phyloP scores from a whole-genome alignment of 2,888 invertebrate species.

The Drosophila longiperda region DNA sequence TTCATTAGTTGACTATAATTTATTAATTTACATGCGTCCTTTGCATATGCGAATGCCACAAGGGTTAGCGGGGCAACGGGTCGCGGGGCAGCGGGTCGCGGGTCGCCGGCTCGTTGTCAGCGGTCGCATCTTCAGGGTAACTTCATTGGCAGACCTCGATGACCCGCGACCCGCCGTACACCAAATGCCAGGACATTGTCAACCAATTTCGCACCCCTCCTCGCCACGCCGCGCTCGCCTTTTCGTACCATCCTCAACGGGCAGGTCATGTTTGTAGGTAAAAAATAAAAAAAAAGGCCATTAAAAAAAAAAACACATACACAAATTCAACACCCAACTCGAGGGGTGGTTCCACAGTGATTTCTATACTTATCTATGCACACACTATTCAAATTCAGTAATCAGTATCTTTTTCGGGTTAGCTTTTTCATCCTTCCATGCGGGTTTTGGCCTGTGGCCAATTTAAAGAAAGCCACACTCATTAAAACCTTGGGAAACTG shows the following conservation, averaged over 20 bases:
- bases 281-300: slow-evolving; percentile 4
- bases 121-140: slow-evolving; percentile 76
- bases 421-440: slow-evolving; percentile 11
- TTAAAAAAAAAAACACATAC: neutral
- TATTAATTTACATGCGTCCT: slow-evolving; percentile 80
- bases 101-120: slow-evolving; percentile 40
- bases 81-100: slow-evolving; percentile 12
- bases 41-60: slow-evolving; percentile 70
- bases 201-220: slow-evolving; percentile 56
- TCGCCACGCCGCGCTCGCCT: slow-evolving; percentile 1
- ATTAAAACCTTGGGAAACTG: slow-evolving; percentile 23
- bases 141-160: slow-evolving; percentile 68
- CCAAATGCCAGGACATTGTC: slow-evolving; percentile 49
- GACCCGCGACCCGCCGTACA: slow-evolving; percentile 50
- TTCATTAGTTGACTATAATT: slow-evolving; percentile 79
- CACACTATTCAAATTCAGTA: slow-evolving; percentile 37
- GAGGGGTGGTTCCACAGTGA: slow-evolving; percentile 45
- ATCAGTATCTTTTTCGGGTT: slow-evolving; percentile 23
- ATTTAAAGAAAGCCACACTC: slow-evolving; percentile 21
- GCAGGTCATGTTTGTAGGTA: slow-evolving; percentile 54
- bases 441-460: slow-evolving; percentile 27
- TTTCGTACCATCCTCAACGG: slow-evolving; percentile 21
- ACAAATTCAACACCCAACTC: slow-evolving; percentile 10
- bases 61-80: slow-evolving; percentile 47
- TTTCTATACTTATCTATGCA: slow-evolving; percentile 39